Base-by-base conservation (phyloP, 2,888 invertebrate genomes). In the Drosophila seclusa region DNA sequence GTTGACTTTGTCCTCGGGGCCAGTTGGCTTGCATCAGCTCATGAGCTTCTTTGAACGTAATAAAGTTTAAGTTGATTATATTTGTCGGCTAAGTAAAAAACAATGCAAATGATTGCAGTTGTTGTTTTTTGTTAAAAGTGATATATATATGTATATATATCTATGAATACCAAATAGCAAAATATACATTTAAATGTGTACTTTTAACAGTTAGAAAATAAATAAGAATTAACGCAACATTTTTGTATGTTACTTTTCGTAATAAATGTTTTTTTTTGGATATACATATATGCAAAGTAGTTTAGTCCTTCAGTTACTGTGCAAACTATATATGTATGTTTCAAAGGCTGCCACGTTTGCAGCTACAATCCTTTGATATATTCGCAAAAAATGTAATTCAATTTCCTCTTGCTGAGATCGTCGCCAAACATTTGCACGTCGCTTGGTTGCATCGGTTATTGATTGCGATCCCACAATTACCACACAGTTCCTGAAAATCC, bases 311-410 rank as follows among this genome's bases (percentile, higher is more conserved):
- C 40, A 0, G 40, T n/a, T 40, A 10, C 4, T 40, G n/a, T 40
- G 38, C 49, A 16, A 32, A 24, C 34, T 16, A 1, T 16, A 34
- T 52, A 45, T 21, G 31, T 52, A 45, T 21, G 31, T 6, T 24
- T 11, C 2, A 21, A 45, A 70, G 21, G 27, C 11, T 18, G n/a
- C 31, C 6, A 54, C n/a, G 7, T 52, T 48, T 38, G 29, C 58
- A 61, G 53, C 29, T 50, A 73, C 72, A 86, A 75, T 64, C 74
- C 66, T 58, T 29, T n/a, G 29, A 38, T 29, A 48, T 62, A 66
- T 38, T 34, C 61, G 52, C 29, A 49, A 74, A 53, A 62, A 89
- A 89, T 89, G 87, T 89, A 87, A 82, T 89, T 79, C 77, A 75
- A 89, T 85, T 87, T 85, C 68, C 79, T 66, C 58, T 62, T 21